Conservation (phyloP, 2,888 invertebrate species). For the Hypolimnas misippus region DNA sequence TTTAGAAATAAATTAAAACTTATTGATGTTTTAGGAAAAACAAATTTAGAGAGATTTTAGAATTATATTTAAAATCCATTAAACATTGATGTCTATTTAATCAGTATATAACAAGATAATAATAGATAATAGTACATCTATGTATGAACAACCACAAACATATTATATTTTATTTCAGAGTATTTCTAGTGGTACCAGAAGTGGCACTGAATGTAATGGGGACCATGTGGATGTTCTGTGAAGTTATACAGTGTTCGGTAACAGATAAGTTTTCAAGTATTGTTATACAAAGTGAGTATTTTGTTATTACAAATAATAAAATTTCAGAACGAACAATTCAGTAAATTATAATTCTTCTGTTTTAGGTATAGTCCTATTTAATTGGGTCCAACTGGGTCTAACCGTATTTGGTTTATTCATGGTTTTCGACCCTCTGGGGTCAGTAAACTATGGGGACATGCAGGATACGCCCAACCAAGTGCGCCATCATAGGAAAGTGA, state of each 20-base stretch:
- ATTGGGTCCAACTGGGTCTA: slow-evolving; percentile 91
- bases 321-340: neutral
- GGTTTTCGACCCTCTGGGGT: slow-evolving; percentile 93
- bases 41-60: too few relatives aligned
- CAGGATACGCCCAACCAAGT: slow-evolving; percentile 87
- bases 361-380: slow-evolving; percentile 89
- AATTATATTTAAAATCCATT: too few relatives aligned
- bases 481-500: slow-evolving; percentile 87
- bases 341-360: slow-evolving; percentile 35
- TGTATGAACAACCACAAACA: too few relatives aligned
- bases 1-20: too few relatives aligned
- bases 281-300: slow-evolving; percentile 87
- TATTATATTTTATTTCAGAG: slow-evolving; percentile 79
- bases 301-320: neutral
- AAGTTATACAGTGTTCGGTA: slow-evolving; percentile 86
- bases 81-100: too few relatives aligned
- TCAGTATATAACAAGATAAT: neutral
- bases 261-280: slow-evolving; percentile 88
- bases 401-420: slow-evolving; percentile 90
- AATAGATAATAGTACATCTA: too few relatives aligned
- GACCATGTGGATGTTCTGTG: slow-evolving; percentile 92
- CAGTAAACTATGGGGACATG: slow-evolving; percentile 85
- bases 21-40: too few relatives aligned
- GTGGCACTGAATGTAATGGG: slow-evolving; percentile 91
- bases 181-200: slow-evolving; percentile 90